A percentile compares a stretch with the other conserved stretches of the same genome.
These are phyloP conservation scores for Scalopus aquaticus DNA, from an alignment of 2,113 vertebrate species.

Conservation along the genomic window DNA sequence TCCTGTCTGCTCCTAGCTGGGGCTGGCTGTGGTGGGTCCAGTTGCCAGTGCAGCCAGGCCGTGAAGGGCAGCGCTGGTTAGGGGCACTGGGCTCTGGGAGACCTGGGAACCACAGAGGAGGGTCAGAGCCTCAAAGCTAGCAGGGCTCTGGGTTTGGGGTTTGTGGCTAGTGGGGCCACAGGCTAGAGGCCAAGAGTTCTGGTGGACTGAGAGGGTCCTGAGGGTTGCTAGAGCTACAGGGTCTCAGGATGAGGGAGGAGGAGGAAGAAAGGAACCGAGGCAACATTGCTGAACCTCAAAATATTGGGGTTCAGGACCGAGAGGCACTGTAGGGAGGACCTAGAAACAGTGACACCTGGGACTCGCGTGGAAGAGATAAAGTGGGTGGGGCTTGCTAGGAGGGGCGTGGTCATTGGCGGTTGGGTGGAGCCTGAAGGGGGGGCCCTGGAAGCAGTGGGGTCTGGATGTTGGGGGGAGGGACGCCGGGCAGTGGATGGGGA, in stretches of 20 bases:
- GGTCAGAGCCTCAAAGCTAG: neutral
- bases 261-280: too few relatives aligned
- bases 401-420: neutral
- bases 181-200: neutral
- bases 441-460: neutral
- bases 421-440: neutral
- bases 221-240: neutral
- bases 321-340: neutral
- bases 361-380: neutral
- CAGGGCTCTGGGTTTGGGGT: neutral
- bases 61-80: slow-evolving; percentile 39
- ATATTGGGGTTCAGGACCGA: neutral
- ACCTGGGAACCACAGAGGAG: neutral
- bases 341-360: neutral
- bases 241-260: too few relatives aligned
- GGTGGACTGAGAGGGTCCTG: neutral
- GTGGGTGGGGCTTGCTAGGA: neutral
- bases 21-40: slow-evolving; percentile 52
- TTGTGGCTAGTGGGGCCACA: neutral
- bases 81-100: neutral
- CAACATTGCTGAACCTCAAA: neutral
- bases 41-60: slow-evolving; percentile 45
- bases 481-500: too few relatives aligned
- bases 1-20: slow-evolving; percentile 12
- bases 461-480: neutral